These are phyloP conservation scores for Ichneumon xanthorius DNA, from an alignment of 2,888 invertebrate genomes.

Conservation along the genomic window DNA sequence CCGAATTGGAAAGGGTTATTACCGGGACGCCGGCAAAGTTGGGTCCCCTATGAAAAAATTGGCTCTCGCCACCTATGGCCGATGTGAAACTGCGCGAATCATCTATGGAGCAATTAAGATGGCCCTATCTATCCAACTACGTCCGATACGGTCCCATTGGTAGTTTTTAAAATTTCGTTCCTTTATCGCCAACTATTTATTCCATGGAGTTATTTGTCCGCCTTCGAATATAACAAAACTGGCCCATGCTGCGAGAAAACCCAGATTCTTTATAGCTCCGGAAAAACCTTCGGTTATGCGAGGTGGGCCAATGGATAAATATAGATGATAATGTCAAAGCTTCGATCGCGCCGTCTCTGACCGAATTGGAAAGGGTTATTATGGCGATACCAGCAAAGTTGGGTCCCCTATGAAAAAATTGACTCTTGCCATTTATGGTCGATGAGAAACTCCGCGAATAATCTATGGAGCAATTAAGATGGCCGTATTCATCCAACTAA, in stretches of 20 bases:
- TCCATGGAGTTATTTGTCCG: constrained; percentile 1
- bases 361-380: constrained; percentile 43
- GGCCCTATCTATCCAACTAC: not conserved
- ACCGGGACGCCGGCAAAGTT: constrained; percentile 16
- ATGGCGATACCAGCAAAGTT: not conserved
- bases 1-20: constrained; percentile 48
- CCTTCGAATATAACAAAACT: constrained; percentile 28
- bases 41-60: not conserved
- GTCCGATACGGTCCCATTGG: not conserved
- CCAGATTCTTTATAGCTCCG: no score
- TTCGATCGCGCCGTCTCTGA: not conserved
- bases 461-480: no score
- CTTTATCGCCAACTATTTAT: not conserved
- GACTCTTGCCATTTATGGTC: not conserved
- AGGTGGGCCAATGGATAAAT: constrained; percentile 17
- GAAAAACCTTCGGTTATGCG: no score
- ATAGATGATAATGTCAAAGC: not conserved
- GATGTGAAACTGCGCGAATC: not conserved
- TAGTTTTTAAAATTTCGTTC: no score
- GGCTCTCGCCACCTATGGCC: not conserved
- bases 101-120: not conserved
- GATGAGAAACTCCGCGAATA: no score
- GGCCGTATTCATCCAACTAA: no score
- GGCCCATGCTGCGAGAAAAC: not conserved
- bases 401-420: not conserved